phyloP scores from a whole-genome alignment of 2,113 vertebrate genomes.

The Otis tarda region DNA sequence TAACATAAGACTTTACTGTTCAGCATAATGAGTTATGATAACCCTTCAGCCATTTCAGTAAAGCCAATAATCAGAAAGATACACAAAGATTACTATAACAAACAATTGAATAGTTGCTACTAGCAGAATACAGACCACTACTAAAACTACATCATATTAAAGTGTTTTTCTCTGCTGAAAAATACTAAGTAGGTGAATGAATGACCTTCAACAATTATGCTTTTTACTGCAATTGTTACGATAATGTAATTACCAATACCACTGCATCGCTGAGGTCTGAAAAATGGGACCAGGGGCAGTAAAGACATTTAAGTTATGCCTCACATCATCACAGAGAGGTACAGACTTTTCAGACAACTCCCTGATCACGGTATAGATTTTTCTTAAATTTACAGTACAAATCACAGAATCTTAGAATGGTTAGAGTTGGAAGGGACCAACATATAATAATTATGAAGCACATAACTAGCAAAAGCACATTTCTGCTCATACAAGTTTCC shows the following conservation, averaged over 20 bases:
- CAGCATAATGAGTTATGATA: fast-evolving
- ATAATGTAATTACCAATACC: not conserved
- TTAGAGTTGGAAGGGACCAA: too few species aligned
- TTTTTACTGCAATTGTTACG: not conserved
- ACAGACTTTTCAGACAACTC: not conserved
- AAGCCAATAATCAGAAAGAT: not conserved
- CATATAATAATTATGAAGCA: not conserved
- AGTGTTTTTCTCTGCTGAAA: not conserved
- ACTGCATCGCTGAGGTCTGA: fast-evolving
- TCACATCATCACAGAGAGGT: not conserved
- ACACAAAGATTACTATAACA: not conserved
- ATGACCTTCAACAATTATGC: not conserved
- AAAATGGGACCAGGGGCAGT: not conserved
- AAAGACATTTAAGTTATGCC: not conserved
- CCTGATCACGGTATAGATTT: fast-evolving
- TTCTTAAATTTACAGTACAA: not conserved
- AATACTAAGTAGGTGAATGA: fast-evolving
- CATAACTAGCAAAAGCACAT: fast-evolving
- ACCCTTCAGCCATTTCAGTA: not conserved
- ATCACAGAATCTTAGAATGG: too few species aligned
- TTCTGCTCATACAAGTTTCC: not conserved
- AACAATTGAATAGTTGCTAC: fast-evolving
- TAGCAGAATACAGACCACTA: not conserved
- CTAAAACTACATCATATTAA: too few species aligned
- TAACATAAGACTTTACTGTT: fast-evolving